phyloP scores from a whole-genome alignment of 2,888 invertebrate species.

The Andrena camellia region DNA sequence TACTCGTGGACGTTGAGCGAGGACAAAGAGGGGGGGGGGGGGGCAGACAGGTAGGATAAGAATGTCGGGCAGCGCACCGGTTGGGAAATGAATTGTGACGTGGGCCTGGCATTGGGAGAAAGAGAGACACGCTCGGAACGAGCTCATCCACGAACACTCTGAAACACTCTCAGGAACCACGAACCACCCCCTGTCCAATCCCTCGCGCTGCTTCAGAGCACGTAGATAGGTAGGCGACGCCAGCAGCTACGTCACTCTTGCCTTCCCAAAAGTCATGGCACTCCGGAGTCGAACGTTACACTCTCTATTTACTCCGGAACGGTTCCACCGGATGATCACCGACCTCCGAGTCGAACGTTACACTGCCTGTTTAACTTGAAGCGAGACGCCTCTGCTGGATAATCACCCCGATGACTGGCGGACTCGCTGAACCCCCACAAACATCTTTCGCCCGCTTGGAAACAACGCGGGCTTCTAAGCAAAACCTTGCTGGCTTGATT shows the following conservation, averaged over 20 bases:
- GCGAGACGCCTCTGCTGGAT: too few relatives aligned
- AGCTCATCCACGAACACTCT: constrained; percentile 24
- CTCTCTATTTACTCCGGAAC: too few relatives aligned
- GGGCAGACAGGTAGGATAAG: constrained; percentile 63
- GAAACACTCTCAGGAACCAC: constrained; percentile 23
- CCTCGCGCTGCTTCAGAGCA: constrained; percentile 58
- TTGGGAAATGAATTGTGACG: constrained; percentile 74
- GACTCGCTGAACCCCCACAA: neutral
- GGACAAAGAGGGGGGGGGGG: constrained; percentile 30
- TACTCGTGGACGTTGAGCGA: constrained; percentile 35
- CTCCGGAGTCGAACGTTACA: neutral
- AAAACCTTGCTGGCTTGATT: constrained; percentile 15
- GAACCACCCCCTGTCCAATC: constrained; percentile 49
- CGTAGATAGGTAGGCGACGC: too few relatives aligned
- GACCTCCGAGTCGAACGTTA: too few relatives aligned
- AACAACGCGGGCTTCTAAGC: neutral
- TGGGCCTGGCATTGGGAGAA: constrained; percentile 55
- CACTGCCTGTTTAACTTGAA: too few relatives aligned
- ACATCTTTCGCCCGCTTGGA: neutral
- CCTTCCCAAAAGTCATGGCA: constrained; percentile 49
- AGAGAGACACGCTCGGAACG: constrained; percentile 30
- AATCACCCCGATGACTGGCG: constrained; percentile 7
- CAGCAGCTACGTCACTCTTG: neutral
- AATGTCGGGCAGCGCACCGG: constrained; percentile 67
- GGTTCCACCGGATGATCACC: too few relatives aligned